Evolutionary conservation across 2,888 invertebrate genomes (phyloP).

Genomic region (Agelastica alni): DNA sequence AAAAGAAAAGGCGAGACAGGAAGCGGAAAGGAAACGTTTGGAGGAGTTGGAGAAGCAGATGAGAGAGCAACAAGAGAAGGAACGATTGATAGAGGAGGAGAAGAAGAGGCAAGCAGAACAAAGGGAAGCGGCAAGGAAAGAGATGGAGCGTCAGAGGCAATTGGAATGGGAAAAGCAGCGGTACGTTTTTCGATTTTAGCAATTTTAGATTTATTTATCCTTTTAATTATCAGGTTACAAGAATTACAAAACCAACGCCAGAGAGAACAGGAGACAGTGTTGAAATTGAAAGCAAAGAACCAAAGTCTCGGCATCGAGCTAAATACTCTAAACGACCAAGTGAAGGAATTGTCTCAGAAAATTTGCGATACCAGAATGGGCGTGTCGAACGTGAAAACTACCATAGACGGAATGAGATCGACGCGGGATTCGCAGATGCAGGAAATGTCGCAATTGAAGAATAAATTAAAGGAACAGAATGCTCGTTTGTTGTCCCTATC

Average conservation of each 20-base stretch:
- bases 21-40: slow-evolving; percentile 77
- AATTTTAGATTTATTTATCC: neutral
- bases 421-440: slow-evolving; percentile 90
- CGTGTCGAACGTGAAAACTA: slow-evolving; percentile 88
- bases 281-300: slow-evolving; percentile 84
- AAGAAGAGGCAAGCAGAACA: slow-evolving; percentile 73
- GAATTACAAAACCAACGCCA: slow-evolving; percentile 87
- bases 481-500: slow-evolving; percentile 77
- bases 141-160: slow-evolving; percentile 93
- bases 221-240: slow-evolving; percentile 45
- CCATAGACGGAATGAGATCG: slow-evolving; percentile 94
- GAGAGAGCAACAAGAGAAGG: slow-evolving; percentile 77
- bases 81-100: slow-evolving; percentile 76
- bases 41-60: slow-evolving; percentile 85
- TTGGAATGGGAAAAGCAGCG: slow-evolving; percentile 96
- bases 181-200: slow-evolving; percentile 19
- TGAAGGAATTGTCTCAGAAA: slow-evolving; percentile 78
- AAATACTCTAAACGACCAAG: slow-evolving; percentile 63
- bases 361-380: slow-evolving; percentile 81
- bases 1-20: slow-evolving; percentile 77
- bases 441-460: slow-evolving; percentile 82
- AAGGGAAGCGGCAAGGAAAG: slow-evolving; percentile 78
- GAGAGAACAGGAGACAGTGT: slow-evolving; percentile 81
- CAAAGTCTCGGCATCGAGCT: slow-evolving; percentile 83
- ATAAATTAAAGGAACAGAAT: slow-evolving; percentile 82